Base-by-base conservation (phyloP, 2,797 vertebrate species). In the Onychomys torridus region DNA sequence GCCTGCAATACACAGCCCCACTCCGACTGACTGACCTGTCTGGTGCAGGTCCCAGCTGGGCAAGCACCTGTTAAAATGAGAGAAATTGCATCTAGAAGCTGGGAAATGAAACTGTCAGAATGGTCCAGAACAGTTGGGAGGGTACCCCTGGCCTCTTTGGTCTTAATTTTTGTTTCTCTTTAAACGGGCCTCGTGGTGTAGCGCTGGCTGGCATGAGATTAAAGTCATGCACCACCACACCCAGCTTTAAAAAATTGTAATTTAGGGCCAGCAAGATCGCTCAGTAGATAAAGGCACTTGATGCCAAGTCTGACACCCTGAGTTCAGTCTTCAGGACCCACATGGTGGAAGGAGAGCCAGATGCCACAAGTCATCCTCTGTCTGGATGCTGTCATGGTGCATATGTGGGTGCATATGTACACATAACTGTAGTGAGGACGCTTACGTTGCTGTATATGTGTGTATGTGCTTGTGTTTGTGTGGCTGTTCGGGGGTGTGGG, bases 81-180 rank as follows among this genome's bases (percentile, higher is more conserved):
- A 75, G 40, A 95, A 96, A 59, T 83, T 90, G 6, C 27, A 0
- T 95, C 55, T 85, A 49, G 46, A 93, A 59, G n/a, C n/a, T 6
- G 1, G 84, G 95, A 71, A 57, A 89, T 52, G 61, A 97, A 92
- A 61, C 77, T 59, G 75, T 96, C 92, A 49, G 89, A 69, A 91
- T 88, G 84, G 86, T 81, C 71, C 77, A 25, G 52, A 55, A 93
- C 65, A 61, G 46, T 96, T 43, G 32, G 0, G 37, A 37, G 81
- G 57, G 67, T 49, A 79, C 84, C 96, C 52, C 73, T 73, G 27
- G 73, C 67, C 37, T 69, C 95, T 77, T 93, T 43, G 37, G 85
- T 96, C 91, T 97, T 95, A 65, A 78, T 96, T 90, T 43, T 43
- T 43, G 10, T 65, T 17, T 63, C 23, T 69, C 14, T 69, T 69